Conservation (phyloP, 2,797 vertebrate species). For the Silurus aristotelis region DNA sequence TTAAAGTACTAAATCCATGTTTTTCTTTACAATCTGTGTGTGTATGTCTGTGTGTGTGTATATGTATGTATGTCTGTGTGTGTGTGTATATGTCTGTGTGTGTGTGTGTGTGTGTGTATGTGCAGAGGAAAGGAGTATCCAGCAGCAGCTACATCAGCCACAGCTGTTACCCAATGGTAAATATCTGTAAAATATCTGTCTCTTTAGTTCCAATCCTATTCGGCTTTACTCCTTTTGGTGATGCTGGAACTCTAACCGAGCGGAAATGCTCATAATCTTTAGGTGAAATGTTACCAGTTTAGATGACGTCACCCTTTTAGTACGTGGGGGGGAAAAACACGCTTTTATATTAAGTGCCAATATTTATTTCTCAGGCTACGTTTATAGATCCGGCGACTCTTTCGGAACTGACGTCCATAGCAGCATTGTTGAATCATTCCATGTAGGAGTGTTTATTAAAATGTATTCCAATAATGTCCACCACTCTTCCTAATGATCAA, state of each 20-base stretch:
- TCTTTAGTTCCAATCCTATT: conserved; percentile 74
- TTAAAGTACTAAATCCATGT: conserved; percentile 74
- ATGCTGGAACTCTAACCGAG: conserved; percentile 67
- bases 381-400: too few species aligned
- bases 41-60: conserved; percentile 70
- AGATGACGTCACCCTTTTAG: not conserved
- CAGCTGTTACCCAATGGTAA: conserved; percentile 99
- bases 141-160: conserved; percentile 88
- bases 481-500: not conserved
- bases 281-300: conserved; percentile 23
- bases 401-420: conserved; percentile 12
- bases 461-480: not conserved
- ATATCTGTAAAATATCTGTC: conserved; percentile 78
- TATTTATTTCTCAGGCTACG: not conserved
- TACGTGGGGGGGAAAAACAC: not conserved
- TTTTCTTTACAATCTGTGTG: conserved; percentile 68
- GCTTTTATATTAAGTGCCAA: not conserved
- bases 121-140: conserved; percentile 98
- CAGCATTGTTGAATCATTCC: not conserved
- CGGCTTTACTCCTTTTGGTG: conserved; percentile 65
- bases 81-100: conserved; percentile 67
- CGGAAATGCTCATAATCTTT: conserved; percentile 27
- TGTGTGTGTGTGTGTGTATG: conserved; percentile 77
- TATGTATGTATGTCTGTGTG: conserved; percentile 72
- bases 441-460: not conserved